phyloP scores from a whole-genome alignment of 2,113 vertebrate genomes.

The Cervus canadensis region DNA sequence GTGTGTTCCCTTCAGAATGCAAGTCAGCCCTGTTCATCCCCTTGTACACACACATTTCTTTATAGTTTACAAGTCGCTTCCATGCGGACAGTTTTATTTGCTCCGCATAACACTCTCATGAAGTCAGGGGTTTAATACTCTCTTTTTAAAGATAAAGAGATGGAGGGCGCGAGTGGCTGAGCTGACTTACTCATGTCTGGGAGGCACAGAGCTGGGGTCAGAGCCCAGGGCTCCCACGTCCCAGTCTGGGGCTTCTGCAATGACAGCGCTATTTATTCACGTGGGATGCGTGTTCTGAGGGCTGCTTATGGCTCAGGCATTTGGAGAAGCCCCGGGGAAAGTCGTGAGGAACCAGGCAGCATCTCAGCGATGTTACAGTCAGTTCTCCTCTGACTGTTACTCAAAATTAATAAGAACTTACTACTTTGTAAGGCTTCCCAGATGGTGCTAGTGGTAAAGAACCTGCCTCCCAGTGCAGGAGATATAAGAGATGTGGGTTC shows the following conservation, averaged over 20 bases:
- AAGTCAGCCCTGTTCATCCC: neutral
- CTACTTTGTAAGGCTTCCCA: neutral
- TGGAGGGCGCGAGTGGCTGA: neutral
- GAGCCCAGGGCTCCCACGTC: neutral
- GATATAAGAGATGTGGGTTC: neutral
- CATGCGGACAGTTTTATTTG: constrained; percentile 60
- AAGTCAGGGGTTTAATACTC: constrained; percentile 30
- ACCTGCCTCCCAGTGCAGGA: neutral
- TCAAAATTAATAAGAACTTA: neutral
- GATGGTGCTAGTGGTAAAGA: neutral
- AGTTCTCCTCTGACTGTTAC: neutral
- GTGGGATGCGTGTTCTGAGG: neutral
- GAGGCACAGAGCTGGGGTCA: neutral
- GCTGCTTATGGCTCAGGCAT: neutral
- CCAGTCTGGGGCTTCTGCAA: neutral
- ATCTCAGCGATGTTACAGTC: neutral
- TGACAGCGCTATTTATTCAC: neutral
- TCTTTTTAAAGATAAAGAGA: constrained; percentile 45
- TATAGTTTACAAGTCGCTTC: constrained; percentile 31
- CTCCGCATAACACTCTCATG: constrained; percentile 23
- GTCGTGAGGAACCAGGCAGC: neutral
- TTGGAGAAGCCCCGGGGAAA: neutral
- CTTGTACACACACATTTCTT: neutral
- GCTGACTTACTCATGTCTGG: neutral
- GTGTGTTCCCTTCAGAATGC: neutral